A percentile compares a stretch with the other conserved stretches of the same genome.
phyloP scores from a whole-genome alignment of 1,140 invertebrate species.

The Oryzaephilus surinamensis region DNA sequence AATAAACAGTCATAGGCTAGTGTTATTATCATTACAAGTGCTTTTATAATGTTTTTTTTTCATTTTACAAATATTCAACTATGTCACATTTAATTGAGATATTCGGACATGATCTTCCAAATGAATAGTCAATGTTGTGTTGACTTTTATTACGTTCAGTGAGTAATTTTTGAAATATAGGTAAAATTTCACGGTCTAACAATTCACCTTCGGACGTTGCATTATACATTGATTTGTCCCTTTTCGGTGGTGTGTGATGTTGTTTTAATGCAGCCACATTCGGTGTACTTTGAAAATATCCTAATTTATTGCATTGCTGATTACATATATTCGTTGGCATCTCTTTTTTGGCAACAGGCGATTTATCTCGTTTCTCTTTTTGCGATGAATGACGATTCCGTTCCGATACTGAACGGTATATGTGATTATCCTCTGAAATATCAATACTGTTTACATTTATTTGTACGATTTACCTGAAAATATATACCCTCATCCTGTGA shows the following conservation, averaged over 20 bases:
- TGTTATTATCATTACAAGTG: too few species aligned
- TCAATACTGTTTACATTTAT: not conserved
- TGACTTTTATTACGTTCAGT: constrained; percentile 66
- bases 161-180: constrained; percentile 82
- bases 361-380: constrained; percentile 26
- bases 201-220: constrained; percentile 76
- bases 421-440: constrained; percentile 24
- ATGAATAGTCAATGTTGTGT: constrained; percentile 53
- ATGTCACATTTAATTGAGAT: constrained; percentile 94
- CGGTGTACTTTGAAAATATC: constrained; percentile 51
- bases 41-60: too few species aligned
- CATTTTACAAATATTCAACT: constrained; percentile 79
- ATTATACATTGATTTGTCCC: constrained; percentile 51
- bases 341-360: constrained; percentile 18
- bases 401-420: constrained; percentile 33
- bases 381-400: constrained; percentile 25
- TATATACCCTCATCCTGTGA: constrained; percentile 24
- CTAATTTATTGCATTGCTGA: constrained; percentile 40
- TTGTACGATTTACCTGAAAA: constrained; percentile 14
- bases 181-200: constrained; percentile 70
- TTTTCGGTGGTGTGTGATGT: constrained; percentile 13
- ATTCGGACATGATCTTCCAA: constrained; percentile 82
- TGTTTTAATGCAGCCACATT: constrained; percentile 38
- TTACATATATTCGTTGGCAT: constrained; percentile 22
- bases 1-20: too few species aligned